phyloP scores from a whole-genome alignment of 2,888 invertebrate species.

The Orchesella flavescens region DNA sequence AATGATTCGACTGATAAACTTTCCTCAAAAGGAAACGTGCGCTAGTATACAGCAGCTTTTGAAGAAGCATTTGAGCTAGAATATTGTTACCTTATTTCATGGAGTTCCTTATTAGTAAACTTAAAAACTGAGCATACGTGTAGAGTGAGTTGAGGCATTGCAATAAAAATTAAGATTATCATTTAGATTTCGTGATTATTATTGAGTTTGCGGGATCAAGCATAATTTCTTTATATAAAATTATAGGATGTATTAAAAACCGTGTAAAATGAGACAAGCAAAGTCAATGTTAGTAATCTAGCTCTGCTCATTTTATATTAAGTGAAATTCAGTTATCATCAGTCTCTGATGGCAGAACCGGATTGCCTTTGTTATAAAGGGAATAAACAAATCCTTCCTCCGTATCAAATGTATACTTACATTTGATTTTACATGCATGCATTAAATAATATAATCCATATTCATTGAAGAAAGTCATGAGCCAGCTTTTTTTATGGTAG shows the following conservation, averaged over 20 bases:
- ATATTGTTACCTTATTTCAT: too few species aligned
- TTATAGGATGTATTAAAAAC: slow-evolving; percentile 11
- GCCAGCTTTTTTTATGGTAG: slow-evolving; percentile 27
- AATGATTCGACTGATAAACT: slow-evolving; percentile 1
- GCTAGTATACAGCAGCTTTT: too few species aligned
- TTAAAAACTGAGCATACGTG: too few species aligned
- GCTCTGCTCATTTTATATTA: background rate
- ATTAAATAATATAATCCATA: slow-evolving; percentile 30
- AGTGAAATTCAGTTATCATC: background rate
- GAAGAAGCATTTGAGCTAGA: too few species aligned
- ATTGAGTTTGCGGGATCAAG: slow-evolving; percentile 34
- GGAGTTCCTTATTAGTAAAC: too few species aligned
- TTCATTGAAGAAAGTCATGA: slow-evolving; percentile 46
- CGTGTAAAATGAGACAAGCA: background rate
- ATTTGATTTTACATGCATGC: background rate
- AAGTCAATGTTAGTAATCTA: background rate
- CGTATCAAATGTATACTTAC: background rate
- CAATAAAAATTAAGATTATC: slow-evolving; percentile 33
- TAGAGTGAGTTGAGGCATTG: too few species aligned
- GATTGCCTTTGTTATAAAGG: background rate
- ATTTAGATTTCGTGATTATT: slow-evolving; percentile 47
- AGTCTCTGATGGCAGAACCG: slow-evolving; percentile 12
- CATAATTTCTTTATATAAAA: slow-evolving; percentile 18
- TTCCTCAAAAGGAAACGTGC: slow-evolving; percentile 19
- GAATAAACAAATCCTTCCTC: slow-evolving; percentile 5